These are phyloP conservation scores for Pangasius mekongensis DNA, from an alignment of 2,797 vertebrate genomes.

Conservation along the genomic window DNA sequence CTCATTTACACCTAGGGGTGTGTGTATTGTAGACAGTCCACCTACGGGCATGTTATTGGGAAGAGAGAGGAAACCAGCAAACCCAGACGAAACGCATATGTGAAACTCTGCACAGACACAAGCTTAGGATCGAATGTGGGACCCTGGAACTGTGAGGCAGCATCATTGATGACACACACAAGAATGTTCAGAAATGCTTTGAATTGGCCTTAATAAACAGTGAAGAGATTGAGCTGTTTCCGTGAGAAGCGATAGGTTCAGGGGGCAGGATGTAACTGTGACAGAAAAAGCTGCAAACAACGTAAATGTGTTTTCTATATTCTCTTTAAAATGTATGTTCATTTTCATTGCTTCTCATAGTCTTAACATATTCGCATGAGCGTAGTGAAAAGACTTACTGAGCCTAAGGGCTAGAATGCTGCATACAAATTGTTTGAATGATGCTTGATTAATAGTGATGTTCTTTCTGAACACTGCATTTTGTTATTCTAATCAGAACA, in stretches of 20 bases:
- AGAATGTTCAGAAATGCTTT: background rate
- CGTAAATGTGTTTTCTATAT: background rate
- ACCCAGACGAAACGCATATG: background rate
- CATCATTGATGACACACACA: background rate
- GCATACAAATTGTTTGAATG: slow-evolving; percentile 24
- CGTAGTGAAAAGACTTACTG: background rate
- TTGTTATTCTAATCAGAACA: slow-evolving; percentile 37
- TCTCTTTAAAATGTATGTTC: background rate
- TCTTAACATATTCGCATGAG: background rate
- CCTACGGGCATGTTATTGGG: too few species aligned
- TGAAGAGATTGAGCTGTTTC: background rate
- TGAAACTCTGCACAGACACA: background rate
- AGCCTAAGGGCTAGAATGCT: slow-evolving; percentile 11
- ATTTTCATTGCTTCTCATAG: background rate
- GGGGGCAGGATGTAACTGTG: background rate
- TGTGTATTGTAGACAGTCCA: background rate
- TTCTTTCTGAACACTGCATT: slow-evolving; percentile 24
- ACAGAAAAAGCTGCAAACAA: background rate
- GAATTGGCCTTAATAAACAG: background rate
- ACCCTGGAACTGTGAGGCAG: background rate
- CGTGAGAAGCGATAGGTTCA: background rate
- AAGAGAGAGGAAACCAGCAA: background rate
- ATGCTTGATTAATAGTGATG: slow-evolving; percentile 50
- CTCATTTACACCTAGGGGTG: background rate
- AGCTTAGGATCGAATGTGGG: background rate